Evolutionary conservation across 1,140 invertebrate species (phyloP).

Genomic region (Drosophila watanabei): DNA sequence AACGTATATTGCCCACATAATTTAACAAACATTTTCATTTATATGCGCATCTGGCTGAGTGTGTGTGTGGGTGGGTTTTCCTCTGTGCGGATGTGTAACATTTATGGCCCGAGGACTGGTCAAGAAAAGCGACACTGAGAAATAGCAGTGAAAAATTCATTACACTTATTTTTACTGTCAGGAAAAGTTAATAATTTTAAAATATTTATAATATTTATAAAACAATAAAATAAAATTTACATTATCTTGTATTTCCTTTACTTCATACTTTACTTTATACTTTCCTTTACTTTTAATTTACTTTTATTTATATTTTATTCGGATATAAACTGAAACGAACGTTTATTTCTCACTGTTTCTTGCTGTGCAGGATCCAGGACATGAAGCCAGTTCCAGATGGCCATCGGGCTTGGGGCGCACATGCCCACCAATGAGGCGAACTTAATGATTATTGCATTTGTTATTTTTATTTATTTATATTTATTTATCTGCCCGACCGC

Average conservation of each 20-base stretch:
- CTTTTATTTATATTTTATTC: not conserved
- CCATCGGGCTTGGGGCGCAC: constrained; percentile 19
- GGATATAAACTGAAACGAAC: not conserved
- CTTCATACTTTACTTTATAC: too few species aligned
- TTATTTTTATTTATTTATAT: constrained; percentile 75
- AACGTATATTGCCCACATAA: constrained; percentile 72
- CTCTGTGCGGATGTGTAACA: constrained; percentile 48
- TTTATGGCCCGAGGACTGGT: constrained; percentile 49
- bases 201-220: not conserved
- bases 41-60: constrained; percentile 28
- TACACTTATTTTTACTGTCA: not conserved
- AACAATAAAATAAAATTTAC: not conserved
- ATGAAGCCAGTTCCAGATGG: constrained; percentile 22
- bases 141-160: not conserved
- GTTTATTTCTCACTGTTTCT: not conserved
- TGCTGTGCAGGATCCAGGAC: constrained; percentile 1
- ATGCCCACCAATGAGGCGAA: constrained; percentile 69
- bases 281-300: too few species aligned
- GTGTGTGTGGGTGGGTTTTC: constrained; percentile 12
- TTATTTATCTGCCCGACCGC: constrained; percentile 59
- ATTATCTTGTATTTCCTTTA: too few species aligned
- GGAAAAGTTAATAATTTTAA: not conserved
- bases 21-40: constrained; percentile 76
- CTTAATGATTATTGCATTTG: constrained; percentile 78
- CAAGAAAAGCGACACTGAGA: constrained; percentile 22